Percentiles rank a stretch among this genome's conserved stretches.
Conservation (phyloP, 2,797 vertebrate genomes). For the Sebastes elongatus region DNA sequence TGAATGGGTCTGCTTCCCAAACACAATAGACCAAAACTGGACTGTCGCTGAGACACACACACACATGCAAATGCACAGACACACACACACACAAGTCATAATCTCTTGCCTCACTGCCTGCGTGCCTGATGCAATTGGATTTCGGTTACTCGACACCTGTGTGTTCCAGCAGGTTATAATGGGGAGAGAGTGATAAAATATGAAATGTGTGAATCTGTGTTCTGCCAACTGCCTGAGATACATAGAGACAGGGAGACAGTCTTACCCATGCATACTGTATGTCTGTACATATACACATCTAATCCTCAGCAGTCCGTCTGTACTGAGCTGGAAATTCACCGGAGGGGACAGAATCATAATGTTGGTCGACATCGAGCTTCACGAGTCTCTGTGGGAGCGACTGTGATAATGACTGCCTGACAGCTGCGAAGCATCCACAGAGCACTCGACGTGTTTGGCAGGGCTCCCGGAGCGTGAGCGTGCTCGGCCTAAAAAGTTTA, state of each 20-base stretch:
- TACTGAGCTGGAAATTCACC: conserved; percentile 26
- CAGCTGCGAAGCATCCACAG: conserved; percentile 57
- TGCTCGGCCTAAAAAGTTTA: conserved; percentile 40
- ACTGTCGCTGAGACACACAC: conserved; percentile 22
- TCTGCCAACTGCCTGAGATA: not conserved
- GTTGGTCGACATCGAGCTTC: conserved; percentile 14
- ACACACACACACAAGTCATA: not conserved
- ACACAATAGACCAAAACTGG: conserved; percentile 55
- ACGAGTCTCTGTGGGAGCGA: conserved; percentile 11
- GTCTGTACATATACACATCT: not conserved
- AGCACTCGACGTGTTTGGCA: conserved; percentile 44
- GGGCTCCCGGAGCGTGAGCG: conserved; percentile 18
- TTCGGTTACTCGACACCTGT: conserved; percentile 46
- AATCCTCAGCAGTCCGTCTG: conserved; percentile 7
- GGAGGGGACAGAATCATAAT: conserved; percentile 28
- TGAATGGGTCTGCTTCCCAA: conserved; percentile 57
- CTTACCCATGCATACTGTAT: not conserved
- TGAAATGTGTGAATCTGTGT: not conserved
- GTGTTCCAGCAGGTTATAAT: conserved; percentile 30
- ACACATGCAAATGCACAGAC: not conserved
- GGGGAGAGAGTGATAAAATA: not conserved
- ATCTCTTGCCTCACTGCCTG: conserved; percentile 24
- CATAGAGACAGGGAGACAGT: not conserved
- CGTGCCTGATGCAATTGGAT: conserved; percentile 50
- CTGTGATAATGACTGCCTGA: conserved; percentile 48